phyloP scores from a whole-genome alignment of 2,797 vertebrate species.

The Rhinichthys osculus region DNA sequence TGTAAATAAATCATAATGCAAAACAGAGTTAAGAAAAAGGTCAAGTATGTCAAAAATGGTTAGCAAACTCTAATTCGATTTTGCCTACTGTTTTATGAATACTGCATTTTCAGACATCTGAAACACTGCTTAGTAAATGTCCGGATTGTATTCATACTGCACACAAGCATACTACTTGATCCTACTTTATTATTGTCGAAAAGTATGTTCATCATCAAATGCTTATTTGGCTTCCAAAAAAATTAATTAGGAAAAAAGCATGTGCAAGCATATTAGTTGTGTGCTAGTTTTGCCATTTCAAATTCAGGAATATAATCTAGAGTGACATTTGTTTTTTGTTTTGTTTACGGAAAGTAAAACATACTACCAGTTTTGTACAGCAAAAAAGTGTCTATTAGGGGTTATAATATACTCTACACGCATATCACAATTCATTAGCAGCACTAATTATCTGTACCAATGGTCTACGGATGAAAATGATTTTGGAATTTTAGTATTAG shows the following conservation, averaged over 20 bases:
- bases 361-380: neutral
- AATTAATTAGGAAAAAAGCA: too few relatives aligned
- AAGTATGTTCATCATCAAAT: neutral
- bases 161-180: neutral
- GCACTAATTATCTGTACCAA: too few relatives aligned
- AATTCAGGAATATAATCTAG: too few relatives aligned
- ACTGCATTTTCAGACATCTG: neutral
- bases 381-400: neutral
- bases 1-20: slow-evolving; percentile 25
- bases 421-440: too few relatives aligned
- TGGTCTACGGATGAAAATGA: too few relatives aligned
- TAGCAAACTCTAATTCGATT: neutral
- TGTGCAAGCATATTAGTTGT: too few relatives aligned
- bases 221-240: too few relatives aligned
- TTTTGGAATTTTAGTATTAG: neutral
- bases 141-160: neutral
- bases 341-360: too few relatives aligned
- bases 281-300: too few relatives aligned
- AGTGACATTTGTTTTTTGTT: too few relatives aligned
- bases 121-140: neutral
- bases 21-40: neutral
- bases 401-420: too few relatives aligned
- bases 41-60: too few relatives aligned
- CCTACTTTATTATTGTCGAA: neutral
- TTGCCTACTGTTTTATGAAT: neutral